Evolutionary conservation across 2,888 invertebrate species (phyloP).

Genomic region (Anodontia alba): DNA sequence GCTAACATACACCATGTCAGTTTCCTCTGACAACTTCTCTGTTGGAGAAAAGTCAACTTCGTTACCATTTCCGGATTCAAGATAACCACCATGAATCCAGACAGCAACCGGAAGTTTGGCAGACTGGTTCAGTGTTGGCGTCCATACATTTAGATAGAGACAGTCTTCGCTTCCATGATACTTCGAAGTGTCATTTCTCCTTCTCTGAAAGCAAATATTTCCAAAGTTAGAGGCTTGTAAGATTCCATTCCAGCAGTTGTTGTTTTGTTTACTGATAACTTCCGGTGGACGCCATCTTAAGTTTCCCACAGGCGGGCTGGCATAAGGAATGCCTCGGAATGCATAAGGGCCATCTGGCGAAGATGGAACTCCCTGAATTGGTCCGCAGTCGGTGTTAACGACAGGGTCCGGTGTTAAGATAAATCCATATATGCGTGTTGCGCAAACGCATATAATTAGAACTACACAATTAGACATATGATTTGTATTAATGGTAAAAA

Average conservation of each 20-base stretch:
- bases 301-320: constrained; percentile 61
- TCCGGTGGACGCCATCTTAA: constrained; percentile 66
- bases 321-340: constrained; percentile 72
- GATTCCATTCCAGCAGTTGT: constrained; percentile 68
- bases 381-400: constrained; percentile 61
- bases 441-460: background rate
- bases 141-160: constrained; percentile 79
- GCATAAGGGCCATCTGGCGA: constrained; percentile 33
- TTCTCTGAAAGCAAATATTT: constrained; percentile 55
- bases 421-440: background rate
- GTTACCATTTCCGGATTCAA: constrained; percentile 62
- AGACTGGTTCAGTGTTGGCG: constrained; percentile 70
- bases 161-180: constrained; percentile 76
- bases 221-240: constrained; percentile 55
- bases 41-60: constrained; percentile 87
- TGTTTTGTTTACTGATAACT: constrained; percentile 11
- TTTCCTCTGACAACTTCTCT: constrained; percentile 90
- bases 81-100: constrained; percentile 80
- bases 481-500: too few species aligned
- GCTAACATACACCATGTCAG: constrained; percentile 93
- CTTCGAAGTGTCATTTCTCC: background rate
- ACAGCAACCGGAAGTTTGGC: constrained; percentile 78
- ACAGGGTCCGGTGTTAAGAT: background rate
- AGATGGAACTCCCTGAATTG: constrained; percentile 49
- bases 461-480: too few species aligned